phyloP scores from a whole-genome alignment of 2,113 vertebrate species.

The Aviceda subcristata region DNA sequence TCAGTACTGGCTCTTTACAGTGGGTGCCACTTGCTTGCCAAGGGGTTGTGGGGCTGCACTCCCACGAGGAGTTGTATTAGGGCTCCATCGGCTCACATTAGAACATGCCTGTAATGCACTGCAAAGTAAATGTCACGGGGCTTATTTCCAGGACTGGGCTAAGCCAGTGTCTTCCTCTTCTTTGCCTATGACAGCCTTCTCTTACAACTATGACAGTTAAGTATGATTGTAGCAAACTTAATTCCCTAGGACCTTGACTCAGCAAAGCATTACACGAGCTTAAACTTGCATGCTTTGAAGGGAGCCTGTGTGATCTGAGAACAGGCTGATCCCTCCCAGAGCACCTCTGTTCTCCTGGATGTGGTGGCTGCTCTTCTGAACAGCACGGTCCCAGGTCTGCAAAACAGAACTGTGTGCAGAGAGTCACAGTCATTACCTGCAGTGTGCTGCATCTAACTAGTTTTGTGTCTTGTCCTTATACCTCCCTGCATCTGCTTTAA shows the following conservation, averaged over 20 bases:
- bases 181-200: not conserved
- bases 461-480: not conserved
- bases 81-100: accelerated
- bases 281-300: not conserved
- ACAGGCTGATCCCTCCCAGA: not conserved
- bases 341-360: not conserved
- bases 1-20: not conserved
- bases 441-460: not conserved
- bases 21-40: not conserved
- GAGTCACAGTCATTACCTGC: accelerated
- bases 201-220: not conserved
- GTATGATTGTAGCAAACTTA: not conserved
- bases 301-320: not conserved
- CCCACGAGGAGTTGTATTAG: not conserved
- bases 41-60: not conserved
- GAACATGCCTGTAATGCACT: not conserved
- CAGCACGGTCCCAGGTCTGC: not conserved
- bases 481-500: not conserved
- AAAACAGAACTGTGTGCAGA: not conserved
- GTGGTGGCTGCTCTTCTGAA: not conserved
- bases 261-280: not conserved
- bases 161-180: not conserved
- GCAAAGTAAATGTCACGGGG: accelerated
- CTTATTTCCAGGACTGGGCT: not conserved
- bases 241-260: not conserved